phyloP scores from a whole-genome alignment of 2,113 vertebrate genomes.

The Ceratotherium simum region DNA sequence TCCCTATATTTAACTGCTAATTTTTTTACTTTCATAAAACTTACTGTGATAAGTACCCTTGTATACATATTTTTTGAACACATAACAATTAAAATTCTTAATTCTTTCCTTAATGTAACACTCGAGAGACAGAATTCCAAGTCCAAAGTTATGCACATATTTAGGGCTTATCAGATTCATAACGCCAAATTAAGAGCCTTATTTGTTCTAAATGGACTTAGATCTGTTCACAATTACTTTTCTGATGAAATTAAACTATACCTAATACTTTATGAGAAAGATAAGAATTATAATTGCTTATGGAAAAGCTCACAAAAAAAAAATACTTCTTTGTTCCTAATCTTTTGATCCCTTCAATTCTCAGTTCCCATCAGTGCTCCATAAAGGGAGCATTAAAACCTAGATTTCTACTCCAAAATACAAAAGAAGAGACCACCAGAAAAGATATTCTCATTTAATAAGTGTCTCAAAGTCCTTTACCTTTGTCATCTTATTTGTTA shows the following conservation, averaged over 20 bases:
- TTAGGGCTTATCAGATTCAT: neutral
- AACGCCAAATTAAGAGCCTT: neutral
- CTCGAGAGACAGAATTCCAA: slow-evolving; percentile 20
- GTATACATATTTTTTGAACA: neutral
- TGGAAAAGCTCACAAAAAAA: neutral
- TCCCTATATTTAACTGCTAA: neutral
- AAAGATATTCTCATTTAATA: slow-evolving; percentile 35
- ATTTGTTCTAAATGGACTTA: slow-evolving; percentile 7
- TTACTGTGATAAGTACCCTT: neutral
- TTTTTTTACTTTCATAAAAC: slow-evolving; percentile 53
- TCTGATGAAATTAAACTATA: slow-evolving; percentile 34
- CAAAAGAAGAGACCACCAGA: neutral
- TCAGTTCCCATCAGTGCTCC: neutral
- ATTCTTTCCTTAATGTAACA: slow-evolving; percentile 30
- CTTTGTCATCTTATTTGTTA: neutral
- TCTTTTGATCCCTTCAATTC: neutral
- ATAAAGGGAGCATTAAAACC: neutral
- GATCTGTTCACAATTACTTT: slow-evolving; percentile 8
- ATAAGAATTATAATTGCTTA: neutral
- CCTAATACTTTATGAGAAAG: slow-evolving; percentile 4
- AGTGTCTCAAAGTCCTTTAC: neutral
- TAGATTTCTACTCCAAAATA: neutral
- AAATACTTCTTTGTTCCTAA: neutral
- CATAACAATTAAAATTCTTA: slow-evolving; percentile 22
- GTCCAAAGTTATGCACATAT: neutral